phyloP scores from a whole-genome alignment of 2,113 vertebrate species.

The Uropsilus gracilis region DNA sequence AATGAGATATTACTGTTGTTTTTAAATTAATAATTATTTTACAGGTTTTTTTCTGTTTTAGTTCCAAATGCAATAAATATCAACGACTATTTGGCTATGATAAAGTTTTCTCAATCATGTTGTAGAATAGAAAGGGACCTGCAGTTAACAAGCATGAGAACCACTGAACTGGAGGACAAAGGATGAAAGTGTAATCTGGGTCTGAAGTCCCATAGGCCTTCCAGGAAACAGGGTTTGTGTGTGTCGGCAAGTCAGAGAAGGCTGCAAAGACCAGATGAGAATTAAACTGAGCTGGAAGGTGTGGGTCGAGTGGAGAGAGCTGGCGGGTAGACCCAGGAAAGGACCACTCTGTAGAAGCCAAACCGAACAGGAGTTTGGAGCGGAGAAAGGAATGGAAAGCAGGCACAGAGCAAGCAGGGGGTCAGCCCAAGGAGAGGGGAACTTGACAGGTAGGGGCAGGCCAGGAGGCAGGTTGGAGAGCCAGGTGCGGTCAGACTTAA shows the following conservation, averaged over 20 bases:
- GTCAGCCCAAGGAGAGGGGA: background rate
- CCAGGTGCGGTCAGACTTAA: background rate
- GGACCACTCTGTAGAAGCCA: no score
- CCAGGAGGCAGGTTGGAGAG: background rate
- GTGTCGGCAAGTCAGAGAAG: background rate
- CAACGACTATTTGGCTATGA: background rate
- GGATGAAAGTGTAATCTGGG: background rate
- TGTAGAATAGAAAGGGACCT: background rate
- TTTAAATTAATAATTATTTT: background rate
- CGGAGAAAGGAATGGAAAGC: background rate
- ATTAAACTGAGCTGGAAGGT: background rate
- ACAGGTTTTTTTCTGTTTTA: background rate
- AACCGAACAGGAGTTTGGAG: background rate
- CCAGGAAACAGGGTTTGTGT: background rate
- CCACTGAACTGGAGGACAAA: background rate
- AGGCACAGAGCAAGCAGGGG: background rate
- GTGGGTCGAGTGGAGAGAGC: background rate
- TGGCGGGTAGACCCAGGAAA: accelerated
- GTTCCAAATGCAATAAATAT: background rate
- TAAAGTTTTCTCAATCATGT: background rate
- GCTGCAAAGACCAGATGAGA: background rate
- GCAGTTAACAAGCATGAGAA: background rate
- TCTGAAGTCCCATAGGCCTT: background rate
- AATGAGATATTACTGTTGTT: background rate
- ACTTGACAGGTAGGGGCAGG: background rate